These are phyloP conservation scores for Pterocles orientalis DNA, from an alignment of 2,113 vertebrate species.

Conservation along the genomic window DNA sequence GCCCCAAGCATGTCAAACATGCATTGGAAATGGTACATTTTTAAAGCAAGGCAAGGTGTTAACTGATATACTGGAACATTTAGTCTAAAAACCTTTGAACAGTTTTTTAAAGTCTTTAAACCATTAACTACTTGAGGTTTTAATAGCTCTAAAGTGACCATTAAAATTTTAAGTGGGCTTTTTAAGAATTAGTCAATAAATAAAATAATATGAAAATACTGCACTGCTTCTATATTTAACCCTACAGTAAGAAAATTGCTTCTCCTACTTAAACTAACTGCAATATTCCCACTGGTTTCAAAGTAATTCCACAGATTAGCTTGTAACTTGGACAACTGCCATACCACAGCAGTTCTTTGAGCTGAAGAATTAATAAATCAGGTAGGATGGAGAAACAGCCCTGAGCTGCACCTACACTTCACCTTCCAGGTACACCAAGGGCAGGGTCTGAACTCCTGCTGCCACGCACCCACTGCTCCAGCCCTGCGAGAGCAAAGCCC, in stretches of 20 bases:
- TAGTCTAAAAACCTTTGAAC: background rate
- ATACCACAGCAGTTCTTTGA: background rate
- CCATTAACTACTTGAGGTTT: slow-evolving; percentile 8
- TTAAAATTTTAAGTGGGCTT: slow-evolving; percentile 19
- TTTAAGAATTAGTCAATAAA: background rate
- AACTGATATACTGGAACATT: background rate
- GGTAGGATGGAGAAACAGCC: background rate
- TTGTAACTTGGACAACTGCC: slow-evolving; percentile 19
- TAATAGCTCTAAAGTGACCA: slow-evolving; percentile 10
- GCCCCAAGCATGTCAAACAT: slow-evolving; percentile 37
- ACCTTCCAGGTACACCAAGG: background rate
- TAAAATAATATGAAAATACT: background rate
- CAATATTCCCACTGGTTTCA: slow-evolving; percentile 10
- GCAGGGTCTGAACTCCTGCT: background rate
- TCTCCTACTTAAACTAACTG: slow-evolving; percentile 10
- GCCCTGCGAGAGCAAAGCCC: background rate
- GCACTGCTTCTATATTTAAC: slow-evolving; percentile 21
- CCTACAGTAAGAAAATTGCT: background rate
- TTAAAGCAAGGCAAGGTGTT: background rate
- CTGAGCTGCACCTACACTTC: background rate
- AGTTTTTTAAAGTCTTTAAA: background rate
- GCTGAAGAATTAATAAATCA: slow-evolving; percentile 34
- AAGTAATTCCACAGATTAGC: slow-evolving; percentile 29
- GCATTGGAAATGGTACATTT: background rate
- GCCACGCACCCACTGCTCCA: background rate